These are phyloP conservation scores for Gymnosoma rotundatum DNA, from an alignment of 2,888 invertebrate species.

Conservation along the genomic window DNA sequence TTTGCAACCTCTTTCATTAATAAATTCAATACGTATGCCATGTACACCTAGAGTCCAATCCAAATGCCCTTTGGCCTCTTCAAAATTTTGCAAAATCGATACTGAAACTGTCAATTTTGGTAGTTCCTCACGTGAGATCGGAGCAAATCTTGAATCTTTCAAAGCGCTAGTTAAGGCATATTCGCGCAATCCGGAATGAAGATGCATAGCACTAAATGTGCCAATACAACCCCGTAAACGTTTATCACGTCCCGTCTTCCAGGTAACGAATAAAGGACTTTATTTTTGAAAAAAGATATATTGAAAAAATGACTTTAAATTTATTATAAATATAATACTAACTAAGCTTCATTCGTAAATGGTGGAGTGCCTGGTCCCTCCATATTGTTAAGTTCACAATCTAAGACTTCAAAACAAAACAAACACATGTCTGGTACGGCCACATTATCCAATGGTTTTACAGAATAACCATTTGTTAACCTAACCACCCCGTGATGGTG, in stretches of 20 bases:
- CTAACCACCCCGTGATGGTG: conserved; percentile 64
- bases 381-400: conserved; percentile 95
- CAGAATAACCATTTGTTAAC: conserved; percentile 80
- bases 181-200: conserved; percentile 96
- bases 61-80: conserved; percentile 95
- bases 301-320: not conserved
- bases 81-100: conserved; percentile 95
- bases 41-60: conserved; percentile 99
- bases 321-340: conserved; percentile 83
- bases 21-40: conserved; percentile 98
- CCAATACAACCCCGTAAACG: conserved; percentile 99
- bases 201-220: conserved; percentile 97
- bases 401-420: conserved; percentile 99
- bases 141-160: conserved; percentile 97
- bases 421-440: conserved; percentile 98
- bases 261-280: conserved; percentile 99
- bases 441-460: conserved; percentile 83
- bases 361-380: conserved; percentile 95
- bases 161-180: conserved; percentile 99
- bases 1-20: conserved; percentile 95
- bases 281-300: conserved; percentile 71
- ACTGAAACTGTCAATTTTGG: conserved; percentile 96
- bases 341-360: conserved; percentile 98
- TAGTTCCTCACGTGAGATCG: conserved; percentile 96
- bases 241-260: conserved; percentile 98